phyloP scores from a whole-genome alignment of 2,888 invertebrate species.

The Nasonia oneida region DNA sequence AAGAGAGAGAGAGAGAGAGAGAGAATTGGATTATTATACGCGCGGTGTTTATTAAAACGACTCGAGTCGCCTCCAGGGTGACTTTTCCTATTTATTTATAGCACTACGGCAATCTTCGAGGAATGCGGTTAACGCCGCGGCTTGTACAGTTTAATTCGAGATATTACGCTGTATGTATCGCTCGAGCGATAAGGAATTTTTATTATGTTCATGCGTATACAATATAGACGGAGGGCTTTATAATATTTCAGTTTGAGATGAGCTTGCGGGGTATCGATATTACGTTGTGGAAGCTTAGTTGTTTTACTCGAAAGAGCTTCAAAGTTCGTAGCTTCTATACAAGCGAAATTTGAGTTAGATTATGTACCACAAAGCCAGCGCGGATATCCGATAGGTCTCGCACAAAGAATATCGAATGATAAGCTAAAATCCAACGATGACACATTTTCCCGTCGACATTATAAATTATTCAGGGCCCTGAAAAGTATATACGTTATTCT shows the following conservation, averaged over 20 bases:
- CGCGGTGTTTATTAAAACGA: slow-evolving; percentile 11
- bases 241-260: too few species aligned
- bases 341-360: not conserved
- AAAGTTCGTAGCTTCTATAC: not conserved
- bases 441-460: not conserved
- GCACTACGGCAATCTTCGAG: not conserved
- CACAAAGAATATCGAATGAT: not conserved
- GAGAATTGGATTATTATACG: not conserved
- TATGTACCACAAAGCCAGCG: not conserved
- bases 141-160: not conserved
- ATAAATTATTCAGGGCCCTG: not conserved
- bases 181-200: not conserved
- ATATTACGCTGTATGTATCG: not conserved
- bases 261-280: too few species aligned
- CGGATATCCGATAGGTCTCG: not conserved
- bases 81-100: not conserved
- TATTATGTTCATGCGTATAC: not conserved
- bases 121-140: not conserved
- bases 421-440: not conserved
- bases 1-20: too few species aligned
- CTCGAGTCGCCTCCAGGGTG: not conserved
- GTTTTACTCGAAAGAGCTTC: not conserved
- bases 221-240: not conserved
- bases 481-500: too few species aligned
- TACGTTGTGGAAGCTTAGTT: too few species aligned